Conservation (phyloP, 2,113 vertebrate species). For the Galemys pyrenaicus region DNA sequence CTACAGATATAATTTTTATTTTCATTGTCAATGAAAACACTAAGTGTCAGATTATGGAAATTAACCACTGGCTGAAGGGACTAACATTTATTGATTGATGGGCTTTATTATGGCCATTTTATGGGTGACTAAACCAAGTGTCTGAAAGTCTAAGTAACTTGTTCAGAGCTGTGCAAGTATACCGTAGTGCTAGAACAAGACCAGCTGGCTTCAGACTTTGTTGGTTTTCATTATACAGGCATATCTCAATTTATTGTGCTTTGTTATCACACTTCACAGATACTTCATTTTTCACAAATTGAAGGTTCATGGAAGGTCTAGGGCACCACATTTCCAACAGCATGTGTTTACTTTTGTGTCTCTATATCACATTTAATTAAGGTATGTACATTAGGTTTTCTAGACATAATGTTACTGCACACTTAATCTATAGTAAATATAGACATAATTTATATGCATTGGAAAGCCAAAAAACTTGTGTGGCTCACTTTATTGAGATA, state of each 20-base stretch:
- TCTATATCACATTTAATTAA: not conserved
- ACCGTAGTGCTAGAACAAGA: not conserved
- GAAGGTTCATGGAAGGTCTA: not conserved
- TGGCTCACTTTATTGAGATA: not conserved
- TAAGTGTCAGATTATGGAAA: not conserved
- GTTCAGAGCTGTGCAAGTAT: not conserved
- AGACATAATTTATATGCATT: not conserved
- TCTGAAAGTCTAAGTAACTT: conserved; percentile 18
- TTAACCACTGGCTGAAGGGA: not conserved
- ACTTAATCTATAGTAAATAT: not conserved
- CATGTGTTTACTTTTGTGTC: not conserved
- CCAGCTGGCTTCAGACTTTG: not conserved
- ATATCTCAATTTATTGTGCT: not conserved
- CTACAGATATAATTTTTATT: not conserved
- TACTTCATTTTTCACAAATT: not conserved
- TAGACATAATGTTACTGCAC: not conserved
- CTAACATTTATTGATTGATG: not conserved
- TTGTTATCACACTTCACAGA: not conserved
- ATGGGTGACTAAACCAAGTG: not conserved
- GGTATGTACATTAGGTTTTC: not conserved
- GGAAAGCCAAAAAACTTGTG: not conserved
- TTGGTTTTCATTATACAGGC: not conserved
- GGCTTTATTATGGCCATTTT: not conserved
- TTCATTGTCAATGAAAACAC: not conserved
- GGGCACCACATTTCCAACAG: not conserved